These are phyloP conservation scores for Notolabrus celidotus DNA, from an alignment of 2,797 vertebrate genomes.

Conservation along the genomic window DNA sequence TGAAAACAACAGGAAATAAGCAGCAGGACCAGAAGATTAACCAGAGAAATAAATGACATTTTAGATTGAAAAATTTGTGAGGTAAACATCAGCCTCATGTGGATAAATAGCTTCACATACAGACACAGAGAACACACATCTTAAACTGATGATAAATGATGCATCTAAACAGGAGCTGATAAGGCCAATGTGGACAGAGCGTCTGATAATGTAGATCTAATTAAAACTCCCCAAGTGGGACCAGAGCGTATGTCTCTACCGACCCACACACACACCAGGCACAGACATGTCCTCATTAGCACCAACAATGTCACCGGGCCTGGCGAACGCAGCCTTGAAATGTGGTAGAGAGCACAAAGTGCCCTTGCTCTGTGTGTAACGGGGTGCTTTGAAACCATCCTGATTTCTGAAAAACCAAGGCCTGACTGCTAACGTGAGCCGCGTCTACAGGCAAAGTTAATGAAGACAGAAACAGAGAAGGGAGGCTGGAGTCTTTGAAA, in stretches of 20 bases:
- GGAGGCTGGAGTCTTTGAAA: slow-evolving; percentile 58
- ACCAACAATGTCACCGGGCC: slow-evolving; percentile 66
- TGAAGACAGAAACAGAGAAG: slow-evolving; percentile 62
- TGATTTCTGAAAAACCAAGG: slow-evolving; percentile 28
- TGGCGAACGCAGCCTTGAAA: slow-evolving; percentile 45
- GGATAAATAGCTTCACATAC: slow-evolving; percentile 3
- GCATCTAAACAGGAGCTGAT: slow-evolving; percentile 64
- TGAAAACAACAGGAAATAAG: slow-evolving; percentile 39
- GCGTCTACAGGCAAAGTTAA: slow-evolving; percentile 60
- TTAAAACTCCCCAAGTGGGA: slow-evolving; percentile 81
- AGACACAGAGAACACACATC: slow-evolving; percentile 10
- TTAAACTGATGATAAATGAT: slow-evolving; percentile 63
- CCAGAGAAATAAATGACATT: slow-evolving; percentile 2
- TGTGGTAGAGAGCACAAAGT: slow-evolving; percentile 30
- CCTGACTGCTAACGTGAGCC: slow-evolving; percentile 48
- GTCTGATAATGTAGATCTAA: slow-evolving; percentile 78
- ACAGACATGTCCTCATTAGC: slow-evolving; percentile 76
- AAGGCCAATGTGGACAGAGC: slow-evolving; percentile 65
- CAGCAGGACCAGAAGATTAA: slow-evolving; percentile 35
- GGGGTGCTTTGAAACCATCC: slow-evolving; percentile 31
- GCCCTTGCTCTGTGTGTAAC: slow-evolving; percentile 33
- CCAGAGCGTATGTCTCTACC: slow-evolving; percentile 63
- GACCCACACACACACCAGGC: slow-evolving; percentile 69
- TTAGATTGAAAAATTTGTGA: slow-evolving; percentile 1
- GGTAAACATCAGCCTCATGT: neutral